Evolutionary conservation across 2,113 vertebrate genomes (phyloP).

Genomic region (Pipra filicauda): DNA sequence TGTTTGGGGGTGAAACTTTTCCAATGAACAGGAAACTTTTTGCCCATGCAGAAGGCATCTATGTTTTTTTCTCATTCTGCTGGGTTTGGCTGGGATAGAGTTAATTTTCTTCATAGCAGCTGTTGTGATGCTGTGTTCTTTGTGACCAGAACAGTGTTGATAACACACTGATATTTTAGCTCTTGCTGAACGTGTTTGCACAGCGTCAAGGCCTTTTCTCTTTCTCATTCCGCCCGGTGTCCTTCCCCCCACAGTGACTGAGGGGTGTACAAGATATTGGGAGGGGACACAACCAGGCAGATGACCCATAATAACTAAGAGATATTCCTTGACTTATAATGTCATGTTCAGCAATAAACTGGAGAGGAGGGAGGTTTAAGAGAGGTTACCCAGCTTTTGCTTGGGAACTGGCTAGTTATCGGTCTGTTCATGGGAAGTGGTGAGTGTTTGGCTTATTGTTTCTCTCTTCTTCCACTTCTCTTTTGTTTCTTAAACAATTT

Average conservation of each 20-base stretch:
- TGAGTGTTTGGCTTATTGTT: not conserved
- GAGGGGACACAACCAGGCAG: not conserved
- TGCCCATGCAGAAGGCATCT: not conserved
- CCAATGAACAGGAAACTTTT: not conserved
- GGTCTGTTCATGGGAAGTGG: fast-evolving
- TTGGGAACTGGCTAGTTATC: not conserved
- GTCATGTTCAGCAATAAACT: not conserved
- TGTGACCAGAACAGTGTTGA: not conserved
- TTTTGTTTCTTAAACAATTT: not conserved
- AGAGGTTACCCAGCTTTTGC: not conserved
- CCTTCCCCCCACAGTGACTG: fast-evolving
- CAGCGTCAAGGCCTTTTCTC: not conserved
- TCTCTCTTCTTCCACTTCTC: not conserved
- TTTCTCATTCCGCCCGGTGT: not conserved
- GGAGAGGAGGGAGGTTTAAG: not conserved
- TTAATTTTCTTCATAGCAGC: not conserved
- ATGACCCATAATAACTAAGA: not conserved
- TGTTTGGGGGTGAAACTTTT: not conserved
- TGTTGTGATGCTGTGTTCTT: not conserved
- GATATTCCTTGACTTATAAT: not conserved
- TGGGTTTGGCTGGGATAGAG: not conserved
- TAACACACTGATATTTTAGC: not conserved
- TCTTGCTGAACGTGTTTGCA: not conserved
- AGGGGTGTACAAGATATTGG: fast-evolving
- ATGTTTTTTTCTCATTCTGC: not conserved